Percentiles rank a stretch among this genome's conserved stretches.
Evolutionary conservation across 2,113 vertebrate genomes (phyloP).

Genomic region (Takifugu bimaculatus): DNA sequence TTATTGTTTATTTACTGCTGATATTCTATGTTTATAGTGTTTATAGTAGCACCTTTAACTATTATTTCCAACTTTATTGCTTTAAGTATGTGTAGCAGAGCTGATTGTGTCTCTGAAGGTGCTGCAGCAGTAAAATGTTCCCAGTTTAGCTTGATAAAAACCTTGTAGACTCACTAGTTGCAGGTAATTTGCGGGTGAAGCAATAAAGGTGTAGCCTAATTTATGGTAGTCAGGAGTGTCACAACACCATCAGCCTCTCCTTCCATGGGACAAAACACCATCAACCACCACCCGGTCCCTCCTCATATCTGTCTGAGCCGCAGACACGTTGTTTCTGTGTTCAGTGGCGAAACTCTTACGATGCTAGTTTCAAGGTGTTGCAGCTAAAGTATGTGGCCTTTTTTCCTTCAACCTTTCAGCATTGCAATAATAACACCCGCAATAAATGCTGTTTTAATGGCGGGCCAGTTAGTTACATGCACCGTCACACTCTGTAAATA

Average conservation of each 20-base stretch:
- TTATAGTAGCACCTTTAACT: too few relatives aligned
- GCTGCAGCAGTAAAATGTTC: too few relatives aligned
- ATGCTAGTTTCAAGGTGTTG: neutral
- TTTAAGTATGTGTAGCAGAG: too few relatives aligned
- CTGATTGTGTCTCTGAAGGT: too few relatives aligned
- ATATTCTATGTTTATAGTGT: too few relatives aligned
- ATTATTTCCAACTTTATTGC: too few relatives aligned
- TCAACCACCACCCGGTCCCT: constrained; percentile 12
- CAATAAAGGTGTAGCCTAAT: too few relatives aligned
- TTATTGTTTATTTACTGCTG: too few relatives aligned
- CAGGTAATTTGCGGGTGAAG: too few relatives aligned
- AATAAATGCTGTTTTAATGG: constrained; percentile 11
- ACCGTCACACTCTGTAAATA: constrained; percentile 1
- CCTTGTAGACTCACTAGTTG: too few relatives aligned
- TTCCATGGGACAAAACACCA: constrained; percentile 22
- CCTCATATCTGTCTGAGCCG: constrained; percentile 9
- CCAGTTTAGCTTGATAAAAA: too few relatives aligned
- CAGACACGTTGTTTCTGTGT: constrained; percentile 10
- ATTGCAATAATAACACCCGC: constrained; percentile 19
- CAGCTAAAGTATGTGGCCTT: neutral
- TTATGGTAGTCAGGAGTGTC: constrained; percentile 9
- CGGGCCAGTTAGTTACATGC: constrained; percentile 11
- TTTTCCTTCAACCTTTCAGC: neutral
- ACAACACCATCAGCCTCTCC: constrained; percentile 17
- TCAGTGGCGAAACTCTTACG: constrained; percentile 27